phyloP scores from a whole-genome alignment of 1,140 invertebrate species.

The Kradibia gibbosae region DNA sequence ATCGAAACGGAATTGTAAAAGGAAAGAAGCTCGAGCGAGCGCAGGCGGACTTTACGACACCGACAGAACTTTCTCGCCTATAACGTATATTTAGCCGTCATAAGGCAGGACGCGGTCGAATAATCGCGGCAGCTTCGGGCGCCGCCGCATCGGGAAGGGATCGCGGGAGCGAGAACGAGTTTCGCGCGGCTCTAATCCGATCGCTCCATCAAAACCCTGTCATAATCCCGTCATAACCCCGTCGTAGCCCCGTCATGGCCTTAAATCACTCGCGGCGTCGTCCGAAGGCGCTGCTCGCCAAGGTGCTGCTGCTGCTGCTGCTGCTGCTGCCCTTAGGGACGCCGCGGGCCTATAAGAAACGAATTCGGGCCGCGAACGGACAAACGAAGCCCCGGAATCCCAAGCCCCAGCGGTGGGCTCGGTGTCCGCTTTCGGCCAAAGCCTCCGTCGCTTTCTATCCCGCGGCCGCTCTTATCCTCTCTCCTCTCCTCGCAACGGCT shows the following conservation, averaged over 20 bases:
- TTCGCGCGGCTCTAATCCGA: background rate
- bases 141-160: background rate
- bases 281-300: background rate
- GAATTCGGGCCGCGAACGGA: too few relatives aligned
- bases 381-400: too few relatives aligned
- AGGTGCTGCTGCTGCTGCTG: background rate
- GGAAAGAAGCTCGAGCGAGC: background rate
- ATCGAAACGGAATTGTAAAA: background rate
- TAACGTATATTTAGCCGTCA: conserved; percentile 9
- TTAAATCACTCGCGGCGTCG: background rate
- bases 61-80: conserved; percentile 12
- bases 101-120: conserved; percentile 1
- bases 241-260: too few relatives aligned
- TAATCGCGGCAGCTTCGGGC: background rate
- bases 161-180: background rate
- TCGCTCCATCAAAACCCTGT: background rate
- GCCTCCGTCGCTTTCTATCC: too few relatives aligned
- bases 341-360: too few relatives aligned
- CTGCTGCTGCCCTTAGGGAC: background rate
- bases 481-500: too few relatives aligned
- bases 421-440: too few relatives aligned
- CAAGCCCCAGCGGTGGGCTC: too few relatives aligned
- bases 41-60: background rate
- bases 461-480: too few relatives aligned
- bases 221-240: too few relatives aligned